Base-by-base conservation (phyloP, 2,113 vertebrate species). In the Psilopsiagon aurifrons region DNA sequence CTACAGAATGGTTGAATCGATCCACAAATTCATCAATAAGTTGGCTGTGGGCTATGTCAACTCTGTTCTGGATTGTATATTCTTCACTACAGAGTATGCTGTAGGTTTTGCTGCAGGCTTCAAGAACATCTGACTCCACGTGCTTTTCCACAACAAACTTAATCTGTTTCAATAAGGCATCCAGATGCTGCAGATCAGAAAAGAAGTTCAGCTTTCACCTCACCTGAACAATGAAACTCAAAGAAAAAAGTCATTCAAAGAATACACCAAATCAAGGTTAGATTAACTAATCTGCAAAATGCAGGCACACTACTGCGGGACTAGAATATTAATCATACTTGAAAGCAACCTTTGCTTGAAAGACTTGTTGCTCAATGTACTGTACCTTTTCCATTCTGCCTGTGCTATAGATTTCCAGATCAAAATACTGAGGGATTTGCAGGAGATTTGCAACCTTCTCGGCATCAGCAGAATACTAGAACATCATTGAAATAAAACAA, bases 71-170 rank as follows among this genome's bases (percentile, higher is more conserved):
- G 97, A 99, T 99, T 83, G 99, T 99, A 96, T 99, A 99, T 66
- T 99, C 99, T 91, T 99, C 99, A 41, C 99, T 99, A 97, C 99
- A 99, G 80, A 99, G 98, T 92, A 99, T 99, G 97, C 99, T 99
- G 97, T 99, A 99, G 33, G 99, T 99, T 98, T 99, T 99, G 95
- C 99, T 99, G 98, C 99, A 99, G 68, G 99, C 99, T 98, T 99
- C 99, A 6, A 99, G 97, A 85, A 99, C 99, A 87, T 99, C 99
- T 6, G 98, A 98, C 92, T 99, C 99, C 20, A 99, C 99, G 18
- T 99, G 99, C 96, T 99, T 99, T 93, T 99, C 99, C 97, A 99
- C 99, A 95, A 99, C 99, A 96, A 99, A 98, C 52, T 99, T 98
- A 67, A 99, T 99, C 97, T 99, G 99, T 96, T 99, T 99, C 97